Evolutionary conservation across 2,888 invertebrate species (phyloP), one percentile per base, ranked within the genome.

Genomic region (Bugulina stolonifera): DNA sequence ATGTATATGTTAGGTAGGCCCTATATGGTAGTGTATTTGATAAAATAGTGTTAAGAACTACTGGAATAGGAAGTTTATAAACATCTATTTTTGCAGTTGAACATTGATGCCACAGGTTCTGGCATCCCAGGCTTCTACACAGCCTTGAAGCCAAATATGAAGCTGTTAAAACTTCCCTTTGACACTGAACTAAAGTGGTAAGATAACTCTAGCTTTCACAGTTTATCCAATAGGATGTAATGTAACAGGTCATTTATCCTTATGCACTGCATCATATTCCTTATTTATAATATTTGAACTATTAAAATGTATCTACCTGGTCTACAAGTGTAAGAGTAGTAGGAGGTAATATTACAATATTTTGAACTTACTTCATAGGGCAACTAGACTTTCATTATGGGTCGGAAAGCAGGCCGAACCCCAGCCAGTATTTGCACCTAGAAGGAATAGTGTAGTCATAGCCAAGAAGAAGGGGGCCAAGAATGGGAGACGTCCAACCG

Each of bases 81-180:
- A n/a, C n/a, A n/a, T n/a, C n/a, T n/a, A n/a, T n/a, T 52, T 23
- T 25, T 64, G 18, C 64, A 64, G 64, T 10, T 64, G 32, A 27
- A 32, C 32, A 27, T 64, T 32, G 64, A 14, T 2, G 32, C 25
- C 25, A 10, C 34, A 25, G 32, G 18, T 32, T 14, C 5, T 27
- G 64, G 64, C 5, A 64, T 25, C 29, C 64, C 64, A 2, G 64
- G 5, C 32, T 64, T 29, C 32, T 64, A 64, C 64, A 64, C 29
- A 2, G 32, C 32, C 5, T n/a, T 64, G 1, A 64, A 64, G 32
- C 64, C 64, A 18, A 27, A 64, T 3, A 64, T 64, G 64, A 64
- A 27, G 32, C 10, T 25, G 27, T 27, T 27, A 34, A 64, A 64
- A 32, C 34, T 64, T 14, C 10, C 22, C 5, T 64, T 64, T 64